Conservation (phyloP, 2,888 invertebrate genomes). For the Caenorhabditis sp. region DNA sequence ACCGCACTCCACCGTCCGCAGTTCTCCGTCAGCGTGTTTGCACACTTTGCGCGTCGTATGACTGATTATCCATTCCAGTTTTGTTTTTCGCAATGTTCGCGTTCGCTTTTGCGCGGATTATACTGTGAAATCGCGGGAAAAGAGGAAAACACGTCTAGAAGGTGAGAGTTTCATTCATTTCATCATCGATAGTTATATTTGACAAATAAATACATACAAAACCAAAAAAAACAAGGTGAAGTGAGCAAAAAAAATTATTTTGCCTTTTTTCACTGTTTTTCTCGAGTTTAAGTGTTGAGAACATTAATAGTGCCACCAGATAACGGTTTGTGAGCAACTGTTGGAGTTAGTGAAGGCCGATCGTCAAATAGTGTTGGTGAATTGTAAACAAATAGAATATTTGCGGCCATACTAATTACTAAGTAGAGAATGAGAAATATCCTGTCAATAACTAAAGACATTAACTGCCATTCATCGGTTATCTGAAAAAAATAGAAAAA, state of each 20-base stretch:
- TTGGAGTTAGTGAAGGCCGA: constrained; percentile 59
- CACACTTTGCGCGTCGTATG: constrained; percentile 40
- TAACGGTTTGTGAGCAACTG: constrained; percentile 69
- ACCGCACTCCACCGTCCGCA: constrained; percentile 6
- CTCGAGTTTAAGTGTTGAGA: constrained; percentile 41
- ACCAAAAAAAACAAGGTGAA: not conserved
- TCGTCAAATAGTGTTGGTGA: constrained; percentile 69
- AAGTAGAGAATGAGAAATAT: constrained; percentile 71
- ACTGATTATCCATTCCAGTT: constrained; percentile 53
- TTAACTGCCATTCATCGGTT: constrained; percentile 75
- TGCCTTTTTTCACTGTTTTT: not conserved
- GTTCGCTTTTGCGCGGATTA: constrained; percentile 29
- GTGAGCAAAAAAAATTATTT: constrained; percentile 10
- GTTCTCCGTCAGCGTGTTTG: constrained; percentile 44
- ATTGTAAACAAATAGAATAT: constrained; percentile 64
- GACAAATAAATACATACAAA: constrained; percentile 35
- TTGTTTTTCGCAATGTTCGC: constrained; percentile 21
- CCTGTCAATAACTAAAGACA: constrained; percentile 73
- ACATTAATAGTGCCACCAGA: constrained; percentile 67
- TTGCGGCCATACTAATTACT: constrained; percentile 65
- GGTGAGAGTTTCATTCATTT: constrained; percentile 18
- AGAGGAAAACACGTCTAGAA: constrained; percentile 34
- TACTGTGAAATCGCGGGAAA: constrained; percentile 25
- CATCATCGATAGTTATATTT: constrained; percentile 7
- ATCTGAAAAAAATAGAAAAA: constrained; percentile 59